Conservation (phyloP, 2,113 vertebrate species). For the Crotalus tigris region DNA sequence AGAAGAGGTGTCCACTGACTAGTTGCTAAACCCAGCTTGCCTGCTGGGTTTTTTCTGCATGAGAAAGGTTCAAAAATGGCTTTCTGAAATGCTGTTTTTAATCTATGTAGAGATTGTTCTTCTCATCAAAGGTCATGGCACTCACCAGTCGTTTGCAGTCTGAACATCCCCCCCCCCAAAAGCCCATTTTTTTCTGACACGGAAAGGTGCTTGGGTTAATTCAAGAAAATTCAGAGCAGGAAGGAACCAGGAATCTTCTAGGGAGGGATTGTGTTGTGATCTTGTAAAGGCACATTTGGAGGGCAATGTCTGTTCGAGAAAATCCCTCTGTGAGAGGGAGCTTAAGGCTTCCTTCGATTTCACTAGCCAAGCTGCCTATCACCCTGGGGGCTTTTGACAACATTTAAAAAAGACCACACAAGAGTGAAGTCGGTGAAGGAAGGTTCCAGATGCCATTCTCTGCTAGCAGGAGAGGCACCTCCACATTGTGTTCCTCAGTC, state of each 20-base stretch:
- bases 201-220: neutral
- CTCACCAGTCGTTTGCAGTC: neutral
- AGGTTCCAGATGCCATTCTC: too few relatives aligned
- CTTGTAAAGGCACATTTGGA: neutral
- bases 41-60: constrained; percentile 1
- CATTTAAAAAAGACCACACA: too few relatives aligned
- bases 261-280: neutral
- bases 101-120: neutral
- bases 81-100: too few relatives aligned
- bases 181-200: neutral
- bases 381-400: too few relatives aligned
- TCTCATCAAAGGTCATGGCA: neutral
- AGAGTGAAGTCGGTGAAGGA: too few relatives aligned
- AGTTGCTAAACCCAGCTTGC: neutral
- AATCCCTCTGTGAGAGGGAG: neutral
- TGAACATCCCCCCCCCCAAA: neutral
- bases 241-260: neutral
- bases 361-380: neutral
- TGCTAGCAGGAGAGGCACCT: too few relatives aligned
- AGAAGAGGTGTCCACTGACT: neutral
- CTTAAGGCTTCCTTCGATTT: neutral
- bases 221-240: neutral
- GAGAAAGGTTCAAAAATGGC: neutral
- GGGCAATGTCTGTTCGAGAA: neutral
- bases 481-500: too few relatives aligned